Evolutionary conservation across 2,113 vertebrate species (phyloP), one percentile per base, ranked within the genome.

Genomic region (Bubalus kerabau): DNA sequence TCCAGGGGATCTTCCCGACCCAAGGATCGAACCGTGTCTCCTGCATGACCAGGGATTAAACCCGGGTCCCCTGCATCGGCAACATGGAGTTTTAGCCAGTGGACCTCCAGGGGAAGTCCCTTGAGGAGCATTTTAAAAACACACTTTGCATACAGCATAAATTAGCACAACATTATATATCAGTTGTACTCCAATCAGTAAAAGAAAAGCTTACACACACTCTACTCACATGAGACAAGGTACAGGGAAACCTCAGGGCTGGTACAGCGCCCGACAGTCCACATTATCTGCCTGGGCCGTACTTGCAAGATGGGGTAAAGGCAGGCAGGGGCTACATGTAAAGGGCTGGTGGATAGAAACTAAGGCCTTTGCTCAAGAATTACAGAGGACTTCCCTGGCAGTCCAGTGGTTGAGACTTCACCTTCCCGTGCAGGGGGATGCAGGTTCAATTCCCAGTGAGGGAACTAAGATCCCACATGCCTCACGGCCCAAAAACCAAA

Each of bases 291-390:
- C 40, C 30, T 16, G 43, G 15, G 13, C 30, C 28, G 1, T 8
- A 23, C 16, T 0, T 26, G n/a, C 23, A 15, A 23, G 50, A 52
- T 1, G 43, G 6, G 8, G n/a, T 9, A 5, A 43, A 32, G 26
- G 30, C 4, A 15, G 57, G 14, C 11, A 57, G 14, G 46, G 36
- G 13, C 80, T 48, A 46, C 19, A 13, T 6, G 17, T 3, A 48
- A 30, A 56, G 36, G 3, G 11, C 23, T 78, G 64, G 6, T 7
- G 10, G 76, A 30, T n/a, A 90, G n/a, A 23, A 78, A 6, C 21
- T 50, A 57, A 26, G 59, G 36, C 8, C 43, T 36, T 78, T 30
- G n/a, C 48, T 67, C 11, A 28, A 94, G 62, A 95, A 59, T 64
- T 54, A n/a, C 32, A 92, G 17, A 7, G 74, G 40, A 78, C 40